Evolutionary conservation across 2,888 invertebrate species (phyloP), one percentile per base, ranked within the genome.

Genomic region (Drosophila formosana): DNA sequence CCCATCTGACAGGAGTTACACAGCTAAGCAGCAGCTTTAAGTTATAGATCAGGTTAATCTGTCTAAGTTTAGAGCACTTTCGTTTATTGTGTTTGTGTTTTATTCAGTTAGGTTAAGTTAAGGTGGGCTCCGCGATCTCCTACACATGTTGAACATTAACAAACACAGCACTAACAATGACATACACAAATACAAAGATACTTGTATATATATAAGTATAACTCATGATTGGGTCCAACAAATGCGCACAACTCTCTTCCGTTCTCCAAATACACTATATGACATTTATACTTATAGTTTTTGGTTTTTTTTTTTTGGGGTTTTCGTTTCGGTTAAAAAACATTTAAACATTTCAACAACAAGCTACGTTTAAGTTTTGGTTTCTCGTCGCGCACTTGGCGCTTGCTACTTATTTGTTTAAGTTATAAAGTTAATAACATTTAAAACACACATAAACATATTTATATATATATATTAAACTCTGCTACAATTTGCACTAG

Each of bases 1-100:
- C 92, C 92, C 92, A 92, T 91, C 92, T 92, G 92, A 92, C 92
- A 92, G 90, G 92, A 92, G 92, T 92, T 92, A 91, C 80, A 80
- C 78, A 81, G 81, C 85, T 87, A 80, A 72, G 75, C 71, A 82
- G 80, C 80, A 78, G 74, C 61, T 69, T 69, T 18, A 32, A 11
- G 41, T 53, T 41, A 26, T 23, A 7, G 41, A 43, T 41, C 8
- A 18, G 13, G 41, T 30, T 34, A 56, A 45, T 7, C 55, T 56
- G 55, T 13, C 55, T 34, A 39, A 55, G 56, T 77, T 78, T 74
- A 32, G 55, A 78, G 77, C 75, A 78, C 78, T 81, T 82, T 72
- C 63, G 66, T 79, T 56, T 57, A 57, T 47, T 57, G 47, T 57
- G 37, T 57, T 47, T 57, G 47, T 57, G 37, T 57, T 26, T 57